A percentile compares a stretch with the other conserved stretches of the same genome.
phyloP scores from a whole-genome alignment of 1,140 invertebrate genomes.

The Trichomalopsis sarcophagae region DNA sequence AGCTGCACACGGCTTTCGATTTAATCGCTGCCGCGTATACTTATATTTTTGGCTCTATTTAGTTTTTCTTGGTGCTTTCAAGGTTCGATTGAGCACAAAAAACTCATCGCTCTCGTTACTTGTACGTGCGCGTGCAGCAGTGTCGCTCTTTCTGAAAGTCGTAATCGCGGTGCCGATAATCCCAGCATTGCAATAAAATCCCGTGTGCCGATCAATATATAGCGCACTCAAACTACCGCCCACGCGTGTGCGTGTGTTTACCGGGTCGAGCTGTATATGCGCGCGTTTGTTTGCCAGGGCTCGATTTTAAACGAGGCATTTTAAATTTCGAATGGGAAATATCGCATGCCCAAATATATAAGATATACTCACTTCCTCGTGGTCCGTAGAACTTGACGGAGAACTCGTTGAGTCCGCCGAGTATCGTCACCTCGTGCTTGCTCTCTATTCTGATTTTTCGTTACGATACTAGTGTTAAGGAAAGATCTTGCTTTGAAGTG shows the following conservation, averaged over 20 bases:
- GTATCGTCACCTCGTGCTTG: conserved; percentile 99
- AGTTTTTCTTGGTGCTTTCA: background rate
- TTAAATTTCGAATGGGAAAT: no score
- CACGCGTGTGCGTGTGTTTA: background rate
- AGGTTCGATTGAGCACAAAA: background rate
- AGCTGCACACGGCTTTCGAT: no score
- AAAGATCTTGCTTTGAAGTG: conserved; percentile 50
- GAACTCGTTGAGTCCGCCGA: conserved; percentile 98
- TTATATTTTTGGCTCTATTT: background rate
- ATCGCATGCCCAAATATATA: background rate
- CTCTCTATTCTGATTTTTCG: conserved; percentile 90
- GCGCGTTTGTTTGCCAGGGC: background rate
- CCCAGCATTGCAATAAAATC: background rate
- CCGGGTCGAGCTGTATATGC: background rate
- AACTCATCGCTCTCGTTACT: background rate
- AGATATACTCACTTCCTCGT: conserved; percentile 87
- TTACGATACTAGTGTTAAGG: conserved; percentile 60
- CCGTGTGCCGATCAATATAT: background rate
- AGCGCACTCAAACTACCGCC: background rate
- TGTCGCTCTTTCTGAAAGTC: no score
- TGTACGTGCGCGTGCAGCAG: background rate
- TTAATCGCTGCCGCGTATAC: no score
- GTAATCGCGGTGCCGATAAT: background rate
- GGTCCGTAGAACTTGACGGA: conserved; percentile 99
- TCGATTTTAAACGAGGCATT: no score